phyloP scores from a whole-genome alignment of 2,113 vertebrate species.

The Piliocolobus tephrosceles region DNA sequence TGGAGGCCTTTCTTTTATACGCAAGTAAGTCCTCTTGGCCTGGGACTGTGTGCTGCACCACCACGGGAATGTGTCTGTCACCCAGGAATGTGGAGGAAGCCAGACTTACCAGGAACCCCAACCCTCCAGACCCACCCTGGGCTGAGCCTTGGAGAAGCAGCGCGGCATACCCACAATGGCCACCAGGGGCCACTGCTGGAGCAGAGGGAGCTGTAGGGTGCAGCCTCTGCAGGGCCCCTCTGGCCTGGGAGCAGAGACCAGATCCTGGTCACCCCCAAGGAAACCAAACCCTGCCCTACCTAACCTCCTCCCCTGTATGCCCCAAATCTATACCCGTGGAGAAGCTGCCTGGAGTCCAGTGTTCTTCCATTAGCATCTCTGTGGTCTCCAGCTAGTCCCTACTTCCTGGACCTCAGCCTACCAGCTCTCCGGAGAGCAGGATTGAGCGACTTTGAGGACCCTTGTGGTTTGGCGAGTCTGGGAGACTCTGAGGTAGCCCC shows the following conservation, averaged over 20 bases:
- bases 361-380: not conserved
- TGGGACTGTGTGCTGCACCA: not conserved
- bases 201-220: not conserved
- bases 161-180: not conserved
- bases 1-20: not conserved
- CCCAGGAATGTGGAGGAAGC: not conserved
- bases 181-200: constrained; percentile 61
- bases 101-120: too few relatives aligned
- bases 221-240: not conserved
- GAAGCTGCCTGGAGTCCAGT: not conserved
- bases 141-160: not conserved
- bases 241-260: not conserved
- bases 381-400: not conserved
- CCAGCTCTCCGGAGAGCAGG: accelerated
- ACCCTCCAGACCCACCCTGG: too few relatives aligned
- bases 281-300: not conserved
- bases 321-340: not conserved
- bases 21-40: not conserved
- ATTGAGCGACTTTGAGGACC: not conserved
- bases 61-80: not conserved
- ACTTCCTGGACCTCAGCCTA: not conserved
- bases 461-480: accelerated
- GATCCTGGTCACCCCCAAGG: too few relatives aligned
- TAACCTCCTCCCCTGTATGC: not conserved
- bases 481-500: not conserved